Base-by-base conservation (phyloP, 2,797 vertebrate genomes). In the Enteromius trimaculatus region DNA sequence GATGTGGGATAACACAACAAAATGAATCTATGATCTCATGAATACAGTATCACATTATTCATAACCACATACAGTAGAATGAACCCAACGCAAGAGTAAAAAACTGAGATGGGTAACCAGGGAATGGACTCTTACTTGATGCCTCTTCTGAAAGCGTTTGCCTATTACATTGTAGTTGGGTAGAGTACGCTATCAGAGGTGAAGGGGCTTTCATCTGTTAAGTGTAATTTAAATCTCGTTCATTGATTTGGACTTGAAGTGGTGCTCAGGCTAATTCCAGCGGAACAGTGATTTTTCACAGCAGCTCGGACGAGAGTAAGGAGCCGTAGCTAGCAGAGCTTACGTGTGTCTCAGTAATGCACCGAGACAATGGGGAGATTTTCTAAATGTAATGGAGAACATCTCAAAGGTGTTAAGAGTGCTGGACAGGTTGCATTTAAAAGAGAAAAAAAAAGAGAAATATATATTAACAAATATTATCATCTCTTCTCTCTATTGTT, bases 261-360 rank as follows among this genome's bases (percentile, higher is more conserved):
- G 90, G 87, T 85, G 58, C 90, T 90, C 87, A 71, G 82, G 81
- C 91, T 93, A 89, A 93, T 92, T 91, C 88, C 77, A 83, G 79
- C 68, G 70, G 74, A 84, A 80, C 82, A 78, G 81, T 75, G 78
- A 87, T 87, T 87, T 86, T 88, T 86, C 80, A 79, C 81, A 74
- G 49, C 16, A 34, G 77, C 23, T 16, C 16, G 26, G 23, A 75
- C 17, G 47, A 51, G 72, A 75, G 76, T 23, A 39, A 78, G 29
- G 60, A 66, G 60, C 71, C 21, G 65, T 42, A 69, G 51, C 62
- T 68, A 51, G 23, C 68, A 80, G 60, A 47, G 51, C 23, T 68
- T 51, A 68, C 34, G 16, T 44, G 62, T 44, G 62, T 53, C 42
- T 82, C 17, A 16, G 44, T 39, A 82, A 81, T 64, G 58, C 53